A percentile compares a stretch with the other conserved stretches of the same genome.
phyloP scores from a whole-genome alignment of 2,888 invertebrate genomes.

The Didymodactylos carnosus region DNA sequence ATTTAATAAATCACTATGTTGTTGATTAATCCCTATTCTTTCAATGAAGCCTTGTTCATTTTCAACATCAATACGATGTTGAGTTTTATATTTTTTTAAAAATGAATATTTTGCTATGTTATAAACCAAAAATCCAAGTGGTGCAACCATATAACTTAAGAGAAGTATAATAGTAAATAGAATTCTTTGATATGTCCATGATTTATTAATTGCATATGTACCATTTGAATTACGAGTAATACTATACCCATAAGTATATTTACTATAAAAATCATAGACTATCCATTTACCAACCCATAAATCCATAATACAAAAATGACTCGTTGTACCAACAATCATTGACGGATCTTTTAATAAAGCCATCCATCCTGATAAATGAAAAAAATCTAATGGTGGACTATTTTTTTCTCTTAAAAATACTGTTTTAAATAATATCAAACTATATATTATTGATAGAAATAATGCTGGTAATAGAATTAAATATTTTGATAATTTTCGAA shows the following conservation, averaged over 20 bases:
- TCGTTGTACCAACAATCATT: neutral
- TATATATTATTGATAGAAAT: neutral
- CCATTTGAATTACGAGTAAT: neutral
- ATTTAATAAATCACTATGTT: neutral
- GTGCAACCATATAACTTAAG: neutral
- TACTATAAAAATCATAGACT: neutral
- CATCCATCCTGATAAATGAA: neutral
- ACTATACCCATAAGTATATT: neutral
- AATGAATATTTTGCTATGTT: neutral
- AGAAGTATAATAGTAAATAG: neutral
- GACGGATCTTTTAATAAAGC: neutral
- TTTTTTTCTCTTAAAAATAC: neutral
- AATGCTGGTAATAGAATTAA: neutral
- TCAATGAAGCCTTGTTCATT: neutral
- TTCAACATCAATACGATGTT: neutral
- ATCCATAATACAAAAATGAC: neutral
- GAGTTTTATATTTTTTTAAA: neutral
- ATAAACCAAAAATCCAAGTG: neutral
- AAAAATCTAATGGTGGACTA: neutral
- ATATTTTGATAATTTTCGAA: neutral
- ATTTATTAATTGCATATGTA: neutral
- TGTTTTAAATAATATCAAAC: neutral
- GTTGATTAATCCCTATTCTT: neutral
- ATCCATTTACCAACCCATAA: neutral
- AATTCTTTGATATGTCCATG: neutral